Evolutionary conservation across 2,888 invertebrate species (phyloP), one percentile per base, ranked within the genome.

Genomic region (Standfussiana lucernea): DNA sequence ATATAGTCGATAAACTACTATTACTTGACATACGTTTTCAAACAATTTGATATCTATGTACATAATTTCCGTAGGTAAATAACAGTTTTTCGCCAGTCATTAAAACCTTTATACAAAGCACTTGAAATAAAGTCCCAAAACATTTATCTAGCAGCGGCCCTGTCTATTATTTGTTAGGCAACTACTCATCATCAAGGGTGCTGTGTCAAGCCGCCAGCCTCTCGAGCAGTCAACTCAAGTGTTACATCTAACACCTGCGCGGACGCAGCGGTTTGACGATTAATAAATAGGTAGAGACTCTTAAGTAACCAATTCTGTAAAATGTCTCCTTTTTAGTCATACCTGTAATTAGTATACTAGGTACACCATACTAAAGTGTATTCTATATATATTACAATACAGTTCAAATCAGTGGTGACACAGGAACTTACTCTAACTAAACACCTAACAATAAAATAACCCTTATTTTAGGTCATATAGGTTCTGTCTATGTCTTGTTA

Each of bases 191-290:
- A 28, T 73, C 32, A 64, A 82, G 72, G 70, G 42, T 15, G 40
- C 45, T 82, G 50, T 62, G 68, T 82, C 83, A 77, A 75, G 68
- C 68, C 65, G 53, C 78, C 64, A 65, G 47, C 67, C 79, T 83
- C 80, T 83, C 47, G 65, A 81, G 81, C 59, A 42, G 59, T 71
- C 67, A 69, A n/a, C 69, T 77, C 83, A 64, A 83, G 83, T 83
- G 86, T 86, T 83, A 83, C 67, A 56, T 86, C 59, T 61, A 65
- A 83, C 83, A 83, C 86, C 83, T 86, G 82, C 83, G 86, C 77
- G 35, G 37, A 28, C 75, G 64, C 79, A 79, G 47, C 68, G n/a
- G 37, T 72, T 37, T 72, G 50, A 53, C 45, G 50, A 47, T 37
- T 50, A 65, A 77, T 82, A 71, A 82, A 82, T 68, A n/a, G n/a